These are phyloP conservation scores for Andrena dorsata DNA, from an alignment of 2,888 invertebrate species.

Conservation along the genomic window DNA sequence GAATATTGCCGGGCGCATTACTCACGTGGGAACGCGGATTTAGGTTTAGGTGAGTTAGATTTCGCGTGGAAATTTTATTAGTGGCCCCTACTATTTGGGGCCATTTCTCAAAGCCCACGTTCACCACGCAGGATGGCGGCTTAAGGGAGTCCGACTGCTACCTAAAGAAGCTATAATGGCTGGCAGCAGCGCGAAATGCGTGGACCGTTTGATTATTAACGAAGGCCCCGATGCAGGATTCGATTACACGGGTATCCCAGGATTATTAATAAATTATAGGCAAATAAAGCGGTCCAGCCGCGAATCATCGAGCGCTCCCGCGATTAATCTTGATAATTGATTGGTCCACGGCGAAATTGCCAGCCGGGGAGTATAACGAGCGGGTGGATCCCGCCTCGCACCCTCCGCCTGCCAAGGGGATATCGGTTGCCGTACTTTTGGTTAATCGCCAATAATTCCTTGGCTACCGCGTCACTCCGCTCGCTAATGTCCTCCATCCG, in stretches of 20 bases:
- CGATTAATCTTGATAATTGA: constrained; percentile 62
- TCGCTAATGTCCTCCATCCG: constrained; percentile 61
- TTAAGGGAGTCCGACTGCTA: too few relatives aligned
- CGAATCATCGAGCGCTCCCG: constrained; percentile 41
- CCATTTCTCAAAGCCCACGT: too few relatives aligned
- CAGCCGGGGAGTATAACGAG: constrained; percentile 32
- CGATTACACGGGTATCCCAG: not conserved
- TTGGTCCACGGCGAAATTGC: constrained; percentile 49
- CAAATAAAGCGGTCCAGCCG: constrained; percentile 42
- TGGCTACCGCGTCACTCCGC: constrained; percentile 43
- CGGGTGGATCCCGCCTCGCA: constrained; percentile 3
- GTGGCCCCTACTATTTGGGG: too few relatives aligned
- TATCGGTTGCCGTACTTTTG: constrained; percentile 67
- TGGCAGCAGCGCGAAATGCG: not conserved
- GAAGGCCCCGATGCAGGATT: not conserved
- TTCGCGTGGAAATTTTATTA: too few relatives aligned
- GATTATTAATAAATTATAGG: constrained; percentile 55
- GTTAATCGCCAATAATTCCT: constrained; percentile 70
- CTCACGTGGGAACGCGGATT: too few relatives aligned
- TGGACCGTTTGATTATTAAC: not conserved
- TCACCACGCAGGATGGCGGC: too few relatives aligned
- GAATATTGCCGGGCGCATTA: too few relatives aligned
- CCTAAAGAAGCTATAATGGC: too few relatives aligned
- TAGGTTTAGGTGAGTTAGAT: too few relatives aligned
- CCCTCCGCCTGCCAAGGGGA: constrained; percentile 32